Evolutionary conservation across 2,888 invertebrate genomes (phyloP).

Genomic region (Malacosoma neustria): DNA sequence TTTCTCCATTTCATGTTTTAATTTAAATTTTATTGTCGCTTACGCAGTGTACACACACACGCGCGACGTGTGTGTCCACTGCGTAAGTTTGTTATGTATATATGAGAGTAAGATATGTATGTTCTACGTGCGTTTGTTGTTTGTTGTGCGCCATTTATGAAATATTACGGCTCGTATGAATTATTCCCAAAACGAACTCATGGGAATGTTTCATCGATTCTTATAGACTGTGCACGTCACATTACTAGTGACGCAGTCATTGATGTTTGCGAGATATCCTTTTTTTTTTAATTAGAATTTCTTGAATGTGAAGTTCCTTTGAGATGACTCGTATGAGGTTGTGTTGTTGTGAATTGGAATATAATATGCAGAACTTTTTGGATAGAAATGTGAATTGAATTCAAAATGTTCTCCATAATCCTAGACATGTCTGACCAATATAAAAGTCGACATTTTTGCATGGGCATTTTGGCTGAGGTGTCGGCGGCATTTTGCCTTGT

Average conservation of each 20-base stretch:
- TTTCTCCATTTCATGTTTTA: conserved; percentile 42
- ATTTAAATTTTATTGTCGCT: conserved; percentile 60
- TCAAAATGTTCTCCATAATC: too few relatives aligned
- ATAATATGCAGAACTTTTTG: too few relatives aligned
- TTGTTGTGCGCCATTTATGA: conserved; percentile 61
- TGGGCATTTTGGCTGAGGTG: too few relatives aligned
- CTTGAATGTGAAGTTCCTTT: conserved; percentile 20
- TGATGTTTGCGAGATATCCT: conserved; percentile 21
- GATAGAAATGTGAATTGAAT: too few relatives aligned
- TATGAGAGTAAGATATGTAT: conserved; percentile 41
- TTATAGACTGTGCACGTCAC: conserved; percentile 29
- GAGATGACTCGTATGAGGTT: conserved; percentile 20
- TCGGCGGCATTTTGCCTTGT: too few relatives aligned
- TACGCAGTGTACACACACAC: too few relatives aligned
- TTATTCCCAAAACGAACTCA: not conserved
- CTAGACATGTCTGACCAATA: too few relatives aligned
- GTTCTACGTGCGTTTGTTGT: conserved; percentile 60
- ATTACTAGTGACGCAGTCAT: conserved; percentile 20
- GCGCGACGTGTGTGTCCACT: conserved; percentile 27
- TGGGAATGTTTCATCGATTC: not conserved
- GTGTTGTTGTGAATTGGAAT: conserved; percentile 15
- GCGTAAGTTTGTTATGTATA: conserved; percentile 27
- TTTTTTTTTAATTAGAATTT: conserved; percentile 19
- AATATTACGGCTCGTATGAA: conserved; percentile 18
- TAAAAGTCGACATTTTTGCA: too few relatives aligned